These are phyloP conservation scores for Uria aalge DNA, from an alignment of 2,113 vertebrate genomes.

Conservation along the genomic window DNA sequence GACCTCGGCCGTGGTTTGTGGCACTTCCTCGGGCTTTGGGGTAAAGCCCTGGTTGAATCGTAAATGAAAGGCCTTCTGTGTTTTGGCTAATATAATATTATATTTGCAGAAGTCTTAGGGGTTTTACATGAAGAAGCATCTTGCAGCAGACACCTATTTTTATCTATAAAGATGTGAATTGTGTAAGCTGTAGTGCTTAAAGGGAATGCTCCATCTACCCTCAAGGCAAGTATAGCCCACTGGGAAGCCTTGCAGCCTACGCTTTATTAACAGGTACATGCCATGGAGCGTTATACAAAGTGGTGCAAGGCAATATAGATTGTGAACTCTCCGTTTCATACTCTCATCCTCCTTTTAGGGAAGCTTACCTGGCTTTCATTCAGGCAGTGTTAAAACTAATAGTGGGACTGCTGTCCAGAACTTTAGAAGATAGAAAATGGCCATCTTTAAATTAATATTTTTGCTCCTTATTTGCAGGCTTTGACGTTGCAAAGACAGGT, in stretches of 20 bases:
- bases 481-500: slow-evolving; percentile 97
- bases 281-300: neutral
- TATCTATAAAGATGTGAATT: neutral
- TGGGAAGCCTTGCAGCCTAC: neutral
- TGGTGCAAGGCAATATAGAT: neutral
- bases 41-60: neutral
- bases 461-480: slow-evolving; percentile 77
- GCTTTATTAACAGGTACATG: neutral
- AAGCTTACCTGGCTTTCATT: neutral
- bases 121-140: neutral
- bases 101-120: neutral
- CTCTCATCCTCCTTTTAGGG: neutral
- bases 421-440: neutral
- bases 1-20: neutral
- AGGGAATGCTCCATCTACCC: neutral
- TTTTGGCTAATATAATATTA: neutral
- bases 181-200: neutral
- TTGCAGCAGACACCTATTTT: neutral
- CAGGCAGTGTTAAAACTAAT: neutral
- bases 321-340: neutral
- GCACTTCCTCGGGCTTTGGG: neutral
- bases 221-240: neutral
- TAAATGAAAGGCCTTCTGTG: neutral
- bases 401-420: neutral
- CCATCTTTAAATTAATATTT: neutral